Conservation (phyloP, 2,797 vertebrate species). For the Setipinna tenuifilis region DNA sequence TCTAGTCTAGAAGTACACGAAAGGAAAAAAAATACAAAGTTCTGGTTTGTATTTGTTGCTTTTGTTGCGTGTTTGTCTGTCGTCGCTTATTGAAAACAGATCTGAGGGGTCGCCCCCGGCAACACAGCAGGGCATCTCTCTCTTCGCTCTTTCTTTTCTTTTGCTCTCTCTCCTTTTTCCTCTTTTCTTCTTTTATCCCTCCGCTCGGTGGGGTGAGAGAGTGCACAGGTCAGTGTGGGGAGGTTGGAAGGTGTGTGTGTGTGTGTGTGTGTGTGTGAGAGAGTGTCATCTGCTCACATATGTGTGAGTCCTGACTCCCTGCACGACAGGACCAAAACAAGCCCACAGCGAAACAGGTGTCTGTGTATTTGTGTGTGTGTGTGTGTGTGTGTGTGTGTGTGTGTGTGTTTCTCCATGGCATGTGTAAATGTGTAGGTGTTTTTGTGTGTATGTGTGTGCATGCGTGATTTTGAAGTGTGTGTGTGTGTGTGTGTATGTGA, state of each 20-base stretch:
- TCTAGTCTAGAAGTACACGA: conserved; percentile 11
- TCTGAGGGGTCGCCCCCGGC: neutral
- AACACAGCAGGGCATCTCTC: conserved; percentile 14
- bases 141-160: neutral
- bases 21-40: neutral
- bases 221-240: neutral
- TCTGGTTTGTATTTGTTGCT: conserved; percentile 17
- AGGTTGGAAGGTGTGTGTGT: neutral
- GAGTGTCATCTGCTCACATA: neutral
- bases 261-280: conserved; percentile 2
- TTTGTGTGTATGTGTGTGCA: conserved; percentile 21
- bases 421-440: neutral
- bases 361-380: conserved; percentile 1
- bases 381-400: conserved; percentile 17
- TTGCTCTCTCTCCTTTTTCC: neutral
- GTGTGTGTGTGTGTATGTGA: neutral
- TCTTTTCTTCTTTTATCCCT: neutral
- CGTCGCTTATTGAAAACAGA: conserved; percentile 10
- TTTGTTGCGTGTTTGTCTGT: conserved; percentile 20
- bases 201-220: neutral
- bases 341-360: conserved; percentile 35
- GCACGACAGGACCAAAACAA: conserved; percentile 31
- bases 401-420: neutral
- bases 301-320: neutral
- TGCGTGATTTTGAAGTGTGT: neutral